phyloP scores from a whole-genome alignment of 2,113 vertebrate genomes.

The Heterocephalus glaber region DNA sequence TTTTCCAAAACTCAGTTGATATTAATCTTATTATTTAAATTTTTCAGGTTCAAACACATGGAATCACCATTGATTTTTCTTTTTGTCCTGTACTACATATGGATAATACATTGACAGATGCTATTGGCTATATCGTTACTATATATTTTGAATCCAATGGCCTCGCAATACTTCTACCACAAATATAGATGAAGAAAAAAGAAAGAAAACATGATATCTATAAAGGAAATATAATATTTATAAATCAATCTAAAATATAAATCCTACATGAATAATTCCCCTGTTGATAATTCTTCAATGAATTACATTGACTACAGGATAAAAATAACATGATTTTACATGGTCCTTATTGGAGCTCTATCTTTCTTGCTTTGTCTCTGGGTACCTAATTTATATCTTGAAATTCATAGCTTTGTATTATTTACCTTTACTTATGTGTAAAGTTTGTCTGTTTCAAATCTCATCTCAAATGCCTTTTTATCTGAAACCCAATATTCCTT shows the following conservation, averaged over 20 bases:
- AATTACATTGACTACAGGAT: neutral
- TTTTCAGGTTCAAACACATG: neutral
- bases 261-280: neutral
- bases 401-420: neutral
- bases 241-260: neutral
- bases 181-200: neutral
- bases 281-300: neutral
- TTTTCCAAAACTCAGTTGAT: neutral
- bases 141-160: neutral
- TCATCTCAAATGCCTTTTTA: neutral
- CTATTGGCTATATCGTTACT: neutral
- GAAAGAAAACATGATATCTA: neutral
- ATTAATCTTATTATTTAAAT: neutral
- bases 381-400: neutral
- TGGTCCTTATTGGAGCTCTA: neutral
- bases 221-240: neutral
- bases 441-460: neutral
- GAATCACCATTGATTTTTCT: neutral
- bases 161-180: neutral
- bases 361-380: neutral
- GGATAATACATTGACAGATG: neutral
- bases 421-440: neutral
- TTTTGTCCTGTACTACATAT: neutral
- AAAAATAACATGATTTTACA: neutral
- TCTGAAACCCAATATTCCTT: neutral